Evolutionary conservation across 2,113 vertebrate species (phyloP).

Genomic region (Choloepus hoffmanni): DNA sequence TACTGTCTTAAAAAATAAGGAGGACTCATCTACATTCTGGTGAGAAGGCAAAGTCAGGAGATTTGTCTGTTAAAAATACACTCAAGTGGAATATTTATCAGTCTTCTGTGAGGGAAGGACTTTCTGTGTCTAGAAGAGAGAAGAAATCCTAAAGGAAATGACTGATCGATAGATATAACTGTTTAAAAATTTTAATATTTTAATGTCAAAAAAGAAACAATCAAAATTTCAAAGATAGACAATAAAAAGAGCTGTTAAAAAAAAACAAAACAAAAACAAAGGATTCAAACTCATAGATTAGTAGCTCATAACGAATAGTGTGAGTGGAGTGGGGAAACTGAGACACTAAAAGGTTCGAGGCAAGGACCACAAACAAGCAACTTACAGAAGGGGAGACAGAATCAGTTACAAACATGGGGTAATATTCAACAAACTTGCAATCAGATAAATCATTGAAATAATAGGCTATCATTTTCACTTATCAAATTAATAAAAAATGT

Average conservation of each 20-base stretch:
- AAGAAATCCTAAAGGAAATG: conserved; percentile 55
- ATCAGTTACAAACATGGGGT: no score
- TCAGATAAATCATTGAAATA: neutral
- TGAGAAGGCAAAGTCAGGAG: neutral
- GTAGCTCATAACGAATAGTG: neutral
- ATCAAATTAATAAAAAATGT: neutral
- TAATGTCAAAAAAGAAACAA: neutral
- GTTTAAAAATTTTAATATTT: conserved; percentile 62
- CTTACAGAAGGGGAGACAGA: neutral
- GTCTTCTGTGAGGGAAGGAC: neutral
- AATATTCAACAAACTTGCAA: neutral
- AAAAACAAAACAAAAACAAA: neutral
- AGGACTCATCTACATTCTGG: neutral
- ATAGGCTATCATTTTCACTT: neutral
- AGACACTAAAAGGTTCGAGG: neutral
- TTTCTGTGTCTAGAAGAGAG: conserved; percentile 31
- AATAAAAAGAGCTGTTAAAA: neutral
- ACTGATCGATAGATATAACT: conserved; percentile 1
- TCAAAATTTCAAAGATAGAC: neutral
- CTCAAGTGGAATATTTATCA: conserved; percentile 46
- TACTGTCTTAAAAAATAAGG: neutral
- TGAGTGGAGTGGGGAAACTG: neutral
- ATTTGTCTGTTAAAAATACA: neutral
- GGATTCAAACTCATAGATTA: neutral
- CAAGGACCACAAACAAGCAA: neutral